Evolutionary conservation across 2,113 vertebrate species (phyloP), one percentile per base, ranked within the genome.

Genomic region (Oreochromis spilurus): DNA sequence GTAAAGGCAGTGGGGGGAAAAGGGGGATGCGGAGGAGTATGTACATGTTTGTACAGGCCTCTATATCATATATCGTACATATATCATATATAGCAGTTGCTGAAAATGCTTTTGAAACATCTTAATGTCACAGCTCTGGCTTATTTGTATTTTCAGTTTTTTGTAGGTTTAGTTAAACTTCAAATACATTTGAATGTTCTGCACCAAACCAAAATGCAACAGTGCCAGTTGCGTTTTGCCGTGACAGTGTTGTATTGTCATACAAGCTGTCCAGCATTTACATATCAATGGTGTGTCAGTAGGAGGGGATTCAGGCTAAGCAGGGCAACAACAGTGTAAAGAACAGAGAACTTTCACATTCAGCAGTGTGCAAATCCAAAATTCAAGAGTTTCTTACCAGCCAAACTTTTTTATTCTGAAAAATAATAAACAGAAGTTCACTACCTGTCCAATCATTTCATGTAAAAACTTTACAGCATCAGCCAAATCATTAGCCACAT

Each of bases 181-280:
- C 2, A 14, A 53, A 78, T 19, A 58, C 54, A 9, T 75, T 8
- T 40, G 10, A 81, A 21, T 70, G 72, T 58, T 55, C 65, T 29
- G 7, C 4, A 16, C 24, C 19, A 14, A 45, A 52, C 52, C 36
- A 57, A 85, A 75, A 89, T 48, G 82, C 78, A 57, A 48, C 80
- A 21, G 79, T 85, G 21, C 79, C 60, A 26, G 78, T 89, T 86
- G 82, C n/a, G 70, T 83, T 86, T 94, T 93, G 90, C 85, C 79
- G 52, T 34, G 81, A 90, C 84, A 94, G 89, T 93, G 89, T 36
- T 83, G 81, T 81, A 86, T 92, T 94, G 92, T 91, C 84, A 92
- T 85, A 89, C 90, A 91, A 90, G 91, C 91, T 90, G 86, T 85
- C 82, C 65, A 36, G 19, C 70, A 94, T 95, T 93, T 91, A 67